phyloP scores from a whole-genome alignment of 2,888 invertebrate species.

The Ptychoptera contaminata region DNA sequence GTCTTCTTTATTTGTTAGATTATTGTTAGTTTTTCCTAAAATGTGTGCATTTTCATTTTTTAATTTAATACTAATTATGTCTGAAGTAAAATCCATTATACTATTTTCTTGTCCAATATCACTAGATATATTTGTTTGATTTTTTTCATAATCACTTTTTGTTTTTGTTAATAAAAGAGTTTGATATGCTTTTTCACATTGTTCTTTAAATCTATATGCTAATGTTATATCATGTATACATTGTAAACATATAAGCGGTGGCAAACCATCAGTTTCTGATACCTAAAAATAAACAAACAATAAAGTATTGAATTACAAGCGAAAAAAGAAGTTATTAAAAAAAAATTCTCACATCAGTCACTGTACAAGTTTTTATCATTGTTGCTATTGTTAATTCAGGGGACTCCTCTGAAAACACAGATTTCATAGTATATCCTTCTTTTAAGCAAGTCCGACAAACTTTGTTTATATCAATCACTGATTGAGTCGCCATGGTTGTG shows the following conservation, averaged over 20 bases:
- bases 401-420: constrained; percentile 10
- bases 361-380: constrained; percentile 24
- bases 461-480: constrained; percentile 16
- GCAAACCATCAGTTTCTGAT: constrained; percentile 27
- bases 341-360: constrained; percentile 14
- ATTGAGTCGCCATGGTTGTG: not conserved
- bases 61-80: not conserved
- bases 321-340: not conserved
- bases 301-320: constrained; percentile 1
- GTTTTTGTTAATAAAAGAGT: constrained; percentile 14
- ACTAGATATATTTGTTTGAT: constrained; percentile 2
- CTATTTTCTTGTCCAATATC: not conserved
- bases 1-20: not conserved
- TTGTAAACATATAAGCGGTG: constrained; percentile 23
- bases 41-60: not conserved
- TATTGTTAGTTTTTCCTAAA: too few relatives aligned
- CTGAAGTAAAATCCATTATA: not conserved
- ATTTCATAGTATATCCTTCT: constrained; percentile 5
- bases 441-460: constrained; percentile 26
- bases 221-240: constrained; percentile 21
- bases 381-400: constrained; percentile 16
- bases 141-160: too few relatives aligned
- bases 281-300: constrained; percentile 19
- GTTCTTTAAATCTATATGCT: constrained; percentile 25
- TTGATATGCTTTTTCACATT: constrained; percentile 24